Evolutionary conservation across 2,797 vertebrate genomes (phyloP).

Genomic region (Sphenodon punctatus): DNA sequence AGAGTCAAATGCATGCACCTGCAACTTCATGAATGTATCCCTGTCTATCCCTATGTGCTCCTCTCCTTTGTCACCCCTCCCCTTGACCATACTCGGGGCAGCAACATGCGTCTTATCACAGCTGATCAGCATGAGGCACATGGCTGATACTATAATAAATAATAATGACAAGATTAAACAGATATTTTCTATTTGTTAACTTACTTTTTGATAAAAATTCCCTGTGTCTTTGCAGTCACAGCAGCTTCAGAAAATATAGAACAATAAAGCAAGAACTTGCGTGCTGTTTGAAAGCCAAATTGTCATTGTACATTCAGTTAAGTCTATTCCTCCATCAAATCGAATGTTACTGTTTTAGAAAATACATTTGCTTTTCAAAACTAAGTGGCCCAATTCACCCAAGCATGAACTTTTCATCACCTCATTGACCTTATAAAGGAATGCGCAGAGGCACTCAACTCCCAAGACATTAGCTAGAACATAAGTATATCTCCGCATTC

Average conservation of each 20-base stretch:
- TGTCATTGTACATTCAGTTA: not conserved
- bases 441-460: not conserved
- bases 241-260: not conserved
- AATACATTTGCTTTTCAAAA: slow-evolving; percentile 10
- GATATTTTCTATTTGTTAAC: not conserved
- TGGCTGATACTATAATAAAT: too few relatives aligned
- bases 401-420: not conserved
- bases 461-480: not conserved
- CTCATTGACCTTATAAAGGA: not conserved
- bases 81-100: too few relatives aligned
- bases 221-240: not conserved
- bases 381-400: not conserved
- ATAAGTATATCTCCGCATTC: not conserved
- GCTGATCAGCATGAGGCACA: too few relatives aligned
- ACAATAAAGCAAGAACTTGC: not conserved
- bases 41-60: too few relatives aligned
- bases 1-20: too few relatives aligned
- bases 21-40: too few relatives aligned
- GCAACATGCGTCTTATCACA: too few relatives aligned
- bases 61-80: too few relatives aligned
- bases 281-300: slow-evolving; percentile 7
- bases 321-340: not conserved
- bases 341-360: accelerated
- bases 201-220: not conserved
- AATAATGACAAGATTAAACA: not conserved